Conservation (phyloP, 2,797 vertebrate species). For the Argya squamiceps region DNA sequence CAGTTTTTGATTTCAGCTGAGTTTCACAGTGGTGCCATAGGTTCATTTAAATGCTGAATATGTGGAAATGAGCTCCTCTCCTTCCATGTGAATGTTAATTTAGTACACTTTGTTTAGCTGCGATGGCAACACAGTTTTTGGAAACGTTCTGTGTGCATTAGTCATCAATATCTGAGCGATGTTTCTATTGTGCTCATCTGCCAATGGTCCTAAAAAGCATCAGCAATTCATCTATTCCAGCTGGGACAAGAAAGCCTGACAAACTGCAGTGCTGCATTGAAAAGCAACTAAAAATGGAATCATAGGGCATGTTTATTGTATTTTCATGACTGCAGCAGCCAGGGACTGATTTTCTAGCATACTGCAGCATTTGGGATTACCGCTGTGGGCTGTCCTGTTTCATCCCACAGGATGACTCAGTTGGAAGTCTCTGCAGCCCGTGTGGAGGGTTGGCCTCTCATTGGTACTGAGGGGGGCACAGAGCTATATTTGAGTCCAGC, state of each 20-base stretch:
- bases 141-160: conserved; percentile 48
- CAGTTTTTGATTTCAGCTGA: conserved; percentile 55
- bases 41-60: conserved; percentile 52
- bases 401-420: conserved; percentile 42
- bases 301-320: conserved; percentile 56
- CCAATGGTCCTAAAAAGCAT: conserved; percentile 69
- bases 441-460: neutral
- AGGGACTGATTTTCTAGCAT: neutral
- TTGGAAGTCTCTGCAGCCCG: neutral
- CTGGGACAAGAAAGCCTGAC: conserved; percentile 65
- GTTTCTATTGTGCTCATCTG: conserved; percentile 65
- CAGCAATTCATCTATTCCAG: conserved; percentile 68
- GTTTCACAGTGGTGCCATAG: neutral
- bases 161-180: conserved; percentile 64
- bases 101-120: conserved; percentile 61
- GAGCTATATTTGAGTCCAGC: neutral
- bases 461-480: neutral
- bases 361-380: conserved; percentile 51
- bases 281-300: conserved; percentile 62
- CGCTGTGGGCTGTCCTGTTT: conserved; percentile 32
- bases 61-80: conserved; percentile 17
- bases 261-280: conserved; percentile 49
- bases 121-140: conserved; percentile 57
- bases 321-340: conserved; percentile 55
- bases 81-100: conserved; percentile 60